A percentile compares a stretch with the other conserved stretches of the same genome.
Evolutionary conservation across 2,113 vertebrate species (phyloP).

Genomic region (Pachycephala philippinensis): DNA sequence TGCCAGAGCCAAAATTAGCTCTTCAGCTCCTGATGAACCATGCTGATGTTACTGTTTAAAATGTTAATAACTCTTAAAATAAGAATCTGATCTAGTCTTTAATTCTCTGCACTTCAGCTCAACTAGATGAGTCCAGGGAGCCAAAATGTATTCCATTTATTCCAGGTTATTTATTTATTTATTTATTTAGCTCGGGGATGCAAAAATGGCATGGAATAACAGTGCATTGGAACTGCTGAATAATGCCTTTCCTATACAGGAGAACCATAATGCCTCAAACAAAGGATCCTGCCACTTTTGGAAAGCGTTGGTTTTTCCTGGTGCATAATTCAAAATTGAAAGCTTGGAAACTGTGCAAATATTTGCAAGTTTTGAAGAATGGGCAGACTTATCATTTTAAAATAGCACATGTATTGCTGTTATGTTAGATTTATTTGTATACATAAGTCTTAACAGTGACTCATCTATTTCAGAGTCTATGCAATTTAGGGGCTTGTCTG

Average conservation of each 20-base stretch:
- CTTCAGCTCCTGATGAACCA: not conserved
- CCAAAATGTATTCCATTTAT: not conserved
- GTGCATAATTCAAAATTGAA: not conserved
- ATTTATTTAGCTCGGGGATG: not conserved
- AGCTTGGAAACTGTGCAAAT: not conserved
- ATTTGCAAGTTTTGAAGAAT: not conserved
- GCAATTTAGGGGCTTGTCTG: not conserved
- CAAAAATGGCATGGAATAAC: not conserved
- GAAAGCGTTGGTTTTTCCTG: not conserved
- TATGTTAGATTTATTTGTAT: not conserved
- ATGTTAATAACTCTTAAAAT: constrained; percentile 18
- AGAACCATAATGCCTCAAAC: not conserved
- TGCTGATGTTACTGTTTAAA: not conserved
- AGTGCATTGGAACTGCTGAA: not conserved
- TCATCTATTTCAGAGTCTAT: not conserved
- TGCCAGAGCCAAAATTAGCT: not conserved
- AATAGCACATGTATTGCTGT: not conserved
- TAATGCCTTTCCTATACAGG: not conserved
- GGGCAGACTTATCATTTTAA: not conserved
- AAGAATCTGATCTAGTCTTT: not conserved
- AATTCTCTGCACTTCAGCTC: not conserved
- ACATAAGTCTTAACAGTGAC: not conserved
- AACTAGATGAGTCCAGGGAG: not conserved
- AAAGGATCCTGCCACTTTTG: not conserved
- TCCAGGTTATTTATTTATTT: not conserved